These are phyloP conservation scores for Apocrypta bakeri DNA, from an alignment of 1,140 invertebrate genomes.

Conservation along the genomic window DNA sequence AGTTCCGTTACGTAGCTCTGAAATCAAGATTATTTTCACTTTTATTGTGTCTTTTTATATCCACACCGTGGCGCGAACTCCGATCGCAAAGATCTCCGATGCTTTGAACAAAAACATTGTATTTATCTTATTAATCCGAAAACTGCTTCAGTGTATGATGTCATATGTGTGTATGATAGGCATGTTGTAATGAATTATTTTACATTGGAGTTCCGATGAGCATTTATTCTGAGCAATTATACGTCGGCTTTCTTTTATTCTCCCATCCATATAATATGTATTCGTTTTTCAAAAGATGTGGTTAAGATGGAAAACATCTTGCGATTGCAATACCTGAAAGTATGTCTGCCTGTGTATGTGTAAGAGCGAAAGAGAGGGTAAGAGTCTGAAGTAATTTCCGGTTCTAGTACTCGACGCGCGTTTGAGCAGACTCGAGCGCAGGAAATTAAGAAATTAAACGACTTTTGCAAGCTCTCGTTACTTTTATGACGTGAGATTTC, in stretches of 20 bases:
- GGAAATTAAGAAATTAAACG: constrained; percentile 51
- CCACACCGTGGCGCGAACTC: no score
- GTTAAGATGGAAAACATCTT: constrained; percentile 18
- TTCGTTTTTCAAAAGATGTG: neutral
- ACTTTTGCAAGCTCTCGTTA: constrained; percentile 33
- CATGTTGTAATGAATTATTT: no score
- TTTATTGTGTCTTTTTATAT: no score
- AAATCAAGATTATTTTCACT: no score
- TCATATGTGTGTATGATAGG: no score
- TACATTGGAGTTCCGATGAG: no score
- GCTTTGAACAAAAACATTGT: no score
- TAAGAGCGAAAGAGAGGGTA: neutral
- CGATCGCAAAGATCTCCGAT: no score
- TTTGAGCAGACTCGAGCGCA: neutral
- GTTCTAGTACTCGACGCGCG: neutral
- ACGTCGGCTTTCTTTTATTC: neutral
- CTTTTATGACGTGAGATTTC: constrained; percentile 33
- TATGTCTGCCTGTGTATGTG: no score
- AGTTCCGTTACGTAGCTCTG: no score
- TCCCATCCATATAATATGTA: neutral
- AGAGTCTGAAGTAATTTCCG: constrained; percentile 33
- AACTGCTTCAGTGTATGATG: no score
- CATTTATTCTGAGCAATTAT: neutral
- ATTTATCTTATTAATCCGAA: no score
- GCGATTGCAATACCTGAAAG: neutral